These are phyloP conservation scores for Pocillopora verrucosa DNA, from an alignment of 64 coral and sea anemone genomes.

Conservation along the genomic window DNA sequence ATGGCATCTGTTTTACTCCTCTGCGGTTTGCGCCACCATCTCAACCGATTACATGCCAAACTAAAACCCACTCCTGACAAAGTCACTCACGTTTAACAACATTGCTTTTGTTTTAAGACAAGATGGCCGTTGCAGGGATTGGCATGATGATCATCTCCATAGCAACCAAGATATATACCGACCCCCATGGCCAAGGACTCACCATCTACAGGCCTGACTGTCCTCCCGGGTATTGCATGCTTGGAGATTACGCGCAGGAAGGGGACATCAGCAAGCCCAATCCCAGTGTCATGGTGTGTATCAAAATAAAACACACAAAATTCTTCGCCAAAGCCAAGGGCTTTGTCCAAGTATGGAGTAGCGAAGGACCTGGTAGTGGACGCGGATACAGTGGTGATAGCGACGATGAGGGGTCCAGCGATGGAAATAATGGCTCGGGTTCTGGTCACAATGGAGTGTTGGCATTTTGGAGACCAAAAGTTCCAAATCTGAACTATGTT, in stretches of 20 bases:
- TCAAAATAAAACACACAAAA: conserved; percentile 20
- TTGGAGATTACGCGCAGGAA: conserved; percentile 86
- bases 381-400: conserved; percentile 12
- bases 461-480: conserved; percentile 66
- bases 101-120: conserved; percentile 4
- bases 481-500: conserved; percentile 54
- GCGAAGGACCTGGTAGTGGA: neutral
- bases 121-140: conserved; percentile 56
- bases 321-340: conserved; percentile 30
- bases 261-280: conserved; percentile 54
- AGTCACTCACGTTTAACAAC: neutral
- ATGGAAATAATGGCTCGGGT: neutral
- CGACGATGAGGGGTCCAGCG: conserved; percentile 31
- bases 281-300: conserved; percentile 66
- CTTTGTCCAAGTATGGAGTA: conserved; percentile 71
- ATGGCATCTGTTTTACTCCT: no score
- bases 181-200: conserved; percentile 35
- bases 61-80: neutral
- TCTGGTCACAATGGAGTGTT: conserved; percentile 10
- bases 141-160: conserved; percentile 63
- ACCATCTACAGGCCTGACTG: conserved; percentile 81
- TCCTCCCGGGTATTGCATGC: conserved; percentile 68
- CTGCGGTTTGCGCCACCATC: no score
- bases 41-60: no score
- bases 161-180: conserved; percentile 62